Conservation (phyloP, 1,140 invertebrate species). For the Drosophila ercepeae region DNA sequence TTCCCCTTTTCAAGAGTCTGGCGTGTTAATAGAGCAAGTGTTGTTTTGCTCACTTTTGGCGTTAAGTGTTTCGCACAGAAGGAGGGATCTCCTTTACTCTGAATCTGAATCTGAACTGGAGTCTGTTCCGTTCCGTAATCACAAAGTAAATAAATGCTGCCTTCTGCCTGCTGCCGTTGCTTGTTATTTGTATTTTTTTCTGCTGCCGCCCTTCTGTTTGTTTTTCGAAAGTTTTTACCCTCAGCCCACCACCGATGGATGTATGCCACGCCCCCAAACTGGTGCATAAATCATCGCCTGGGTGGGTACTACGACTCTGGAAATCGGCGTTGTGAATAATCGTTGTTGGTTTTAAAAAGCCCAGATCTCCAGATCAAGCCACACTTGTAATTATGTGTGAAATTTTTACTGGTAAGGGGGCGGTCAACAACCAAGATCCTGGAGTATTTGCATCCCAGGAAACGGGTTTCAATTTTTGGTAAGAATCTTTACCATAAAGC, state of each 20-base stretch:
- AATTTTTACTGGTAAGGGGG: slow-evolving; percentile 33
- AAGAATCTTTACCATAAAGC: background rate
- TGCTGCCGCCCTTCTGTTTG: slow-evolving; percentile 63
- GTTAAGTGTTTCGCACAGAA: slow-evolving; percentile 80
- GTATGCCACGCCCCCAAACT: slow-evolving; percentile 59
- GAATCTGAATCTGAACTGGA: background rate
- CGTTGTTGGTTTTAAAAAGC: slow-evolving; percentile 4
- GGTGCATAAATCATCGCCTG: slow-evolving; percentile 34
- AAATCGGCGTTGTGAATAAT: slow-evolving; percentile 13
- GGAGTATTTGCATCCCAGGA: slow-evolving; percentile 49
- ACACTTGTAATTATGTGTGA: slow-evolving; percentile 68
- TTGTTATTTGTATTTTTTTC: background rate
- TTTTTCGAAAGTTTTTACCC: slow-evolving; percentile 58
- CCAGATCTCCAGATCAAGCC: slow-evolving; percentile 5
- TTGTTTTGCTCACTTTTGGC: slow-evolving; percentile 83
- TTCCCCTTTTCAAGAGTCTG: slow-evolving; percentile 8
- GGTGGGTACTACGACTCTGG: slow-evolving; percentile 13
- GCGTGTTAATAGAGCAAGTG: slow-evolving; percentile 83
- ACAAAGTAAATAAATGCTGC: slow-evolving; percentile 74
- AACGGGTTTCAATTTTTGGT: slow-evolving; percentile 6
- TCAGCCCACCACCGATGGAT: slow-evolving; percentile 14
- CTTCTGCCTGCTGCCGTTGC: slow-evolving; percentile 37
- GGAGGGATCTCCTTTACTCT: background rate
- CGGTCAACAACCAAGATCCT: background rate
- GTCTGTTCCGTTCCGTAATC: slow-evolving; percentile 39